Evolutionary conservation across 2,888 invertebrate species (phyloP).

Genomic region (Eilema caniola): DNA sequence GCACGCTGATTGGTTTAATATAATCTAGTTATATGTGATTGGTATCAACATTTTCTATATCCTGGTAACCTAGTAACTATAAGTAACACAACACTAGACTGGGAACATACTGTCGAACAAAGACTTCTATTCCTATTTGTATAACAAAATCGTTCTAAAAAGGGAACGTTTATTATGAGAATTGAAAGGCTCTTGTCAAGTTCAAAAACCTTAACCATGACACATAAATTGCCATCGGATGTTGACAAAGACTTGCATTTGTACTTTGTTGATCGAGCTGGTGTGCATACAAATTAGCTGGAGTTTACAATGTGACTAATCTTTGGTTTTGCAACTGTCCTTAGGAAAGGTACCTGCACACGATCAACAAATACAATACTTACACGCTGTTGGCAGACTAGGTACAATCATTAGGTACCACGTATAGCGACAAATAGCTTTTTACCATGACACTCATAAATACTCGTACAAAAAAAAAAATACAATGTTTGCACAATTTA

Average conservation of each 20-base stretch:
- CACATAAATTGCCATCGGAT: constrained; percentile 65
- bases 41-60: no score
- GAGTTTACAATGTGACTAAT: constrained; percentile 64
- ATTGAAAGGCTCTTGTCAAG: constrained; percentile 27
- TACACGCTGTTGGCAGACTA: neutral
- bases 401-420: neutral
- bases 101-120: neutral
- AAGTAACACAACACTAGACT: neutral
- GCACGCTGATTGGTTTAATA: no score
- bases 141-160: neutral
- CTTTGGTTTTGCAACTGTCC: constrained; percentile 56
- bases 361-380: constrained; percentile 36
- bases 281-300: constrained; percentile 60
- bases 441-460: neutral
- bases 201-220: constrained; percentile 60
- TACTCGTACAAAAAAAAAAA: neutral
- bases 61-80: no score
- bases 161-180: constrained; percentile 7
- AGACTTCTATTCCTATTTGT: neutral
- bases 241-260: constrained; percentile 64
- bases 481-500: no score
- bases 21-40: no score
- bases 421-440: neutral
- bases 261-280: constrained; percentile 56
- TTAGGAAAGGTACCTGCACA: constrained; percentile 25